A percentile compares a stretch with the other conserved stretches of the same genome.
Evolutionary conservation across 2,113 vertebrate genomes (phyloP).

Genomic region (Anoplopoma fimbria): DNA sequence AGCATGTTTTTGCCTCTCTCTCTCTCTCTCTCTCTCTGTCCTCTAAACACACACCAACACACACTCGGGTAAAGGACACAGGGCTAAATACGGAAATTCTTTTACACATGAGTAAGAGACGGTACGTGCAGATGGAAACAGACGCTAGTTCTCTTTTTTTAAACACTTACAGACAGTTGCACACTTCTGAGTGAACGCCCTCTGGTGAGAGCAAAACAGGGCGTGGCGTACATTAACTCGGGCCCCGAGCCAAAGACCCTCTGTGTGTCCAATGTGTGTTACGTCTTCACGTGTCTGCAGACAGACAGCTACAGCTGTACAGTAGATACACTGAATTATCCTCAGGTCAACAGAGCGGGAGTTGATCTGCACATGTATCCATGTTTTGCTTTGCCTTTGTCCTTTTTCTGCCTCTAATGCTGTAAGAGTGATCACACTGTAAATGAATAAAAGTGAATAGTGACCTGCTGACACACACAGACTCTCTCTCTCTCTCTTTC

Average conservation of each 20-base stretch:
- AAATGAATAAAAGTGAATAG: conserved; percentile 7
- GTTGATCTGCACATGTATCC: background rate
- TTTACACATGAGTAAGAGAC: conserved; percentile 24
- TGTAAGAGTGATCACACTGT: background rate
- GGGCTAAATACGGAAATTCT: conserved; percentile 1
- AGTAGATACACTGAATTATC: conserved; percentile 31
- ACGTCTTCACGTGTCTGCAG: conserved; percentile 50
- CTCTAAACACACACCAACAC: background rate
- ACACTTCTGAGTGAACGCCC: conserved; percentile 4
- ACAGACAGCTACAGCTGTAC: conserved; percentile 47
- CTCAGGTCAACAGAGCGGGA: conserved; percentile 38
- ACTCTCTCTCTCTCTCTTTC: background rate
- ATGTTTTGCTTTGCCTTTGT: conserved; percentile 17
- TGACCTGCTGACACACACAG: conserved; percentile 8
- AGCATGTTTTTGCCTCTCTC: conserved; percentile 24
- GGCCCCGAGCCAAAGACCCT: conserved; percentile 54
- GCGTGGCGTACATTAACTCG: conserved; percentile 46
- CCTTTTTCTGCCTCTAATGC: conserved; percentile 15
- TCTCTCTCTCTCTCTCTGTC: background rate
- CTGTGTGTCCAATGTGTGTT: conserved; percentile 23
- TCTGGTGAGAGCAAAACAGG: conserved; percentile 55
- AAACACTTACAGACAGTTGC: conserved; percentile 2
- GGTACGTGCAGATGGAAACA: conserved; percentile 16
- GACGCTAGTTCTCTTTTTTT: conserved; percentile 22
- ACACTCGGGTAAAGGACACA: background rate